Percentiles rank a stretch among this genome's conserved stretches.
Evolutionary conservation across 2,797 vertebrate species (phyloP).

Genomic region (Poeciliopsis turneri): DNA sequence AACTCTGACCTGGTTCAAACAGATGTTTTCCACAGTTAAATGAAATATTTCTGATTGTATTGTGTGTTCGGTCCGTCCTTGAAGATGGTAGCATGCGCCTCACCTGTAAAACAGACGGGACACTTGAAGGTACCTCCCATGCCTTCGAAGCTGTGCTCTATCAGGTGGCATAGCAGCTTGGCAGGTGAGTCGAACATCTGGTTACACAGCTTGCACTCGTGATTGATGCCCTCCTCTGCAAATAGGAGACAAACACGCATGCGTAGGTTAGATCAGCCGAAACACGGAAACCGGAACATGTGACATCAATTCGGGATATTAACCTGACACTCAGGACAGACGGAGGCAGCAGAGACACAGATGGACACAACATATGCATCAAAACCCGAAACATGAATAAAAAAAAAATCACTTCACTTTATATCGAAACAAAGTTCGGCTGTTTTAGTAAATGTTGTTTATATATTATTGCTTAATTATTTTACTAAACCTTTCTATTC

Average conservation of each 20-base stretch:
- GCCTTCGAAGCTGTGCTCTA: slow-evolving; percentile 99
- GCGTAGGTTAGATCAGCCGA: slow-evolving; percentile 47
- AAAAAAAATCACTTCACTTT: no score
- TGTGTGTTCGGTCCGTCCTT: slow-evolving; percentile 63
- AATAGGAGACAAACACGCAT: slow-evolving; percentile 75
- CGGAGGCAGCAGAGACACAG: neutral
- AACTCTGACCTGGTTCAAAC: neutral
- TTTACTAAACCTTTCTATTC: neutral
- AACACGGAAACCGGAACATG: slow-evolving; percentile 73
- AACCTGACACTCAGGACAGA: slow-evolving; percentile 20
- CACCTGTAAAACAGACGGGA: slow-evolving; percentile 99
- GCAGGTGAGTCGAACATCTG: slow-evolving; percentile 99
- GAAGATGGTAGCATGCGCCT: slow-evolving; percentile 57
- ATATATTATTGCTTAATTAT: neutral
- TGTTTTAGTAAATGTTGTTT: neutral
- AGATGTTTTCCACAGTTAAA: neutral
- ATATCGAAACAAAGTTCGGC: neutral
- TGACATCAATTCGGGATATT: slow-evolving; percentile 75
- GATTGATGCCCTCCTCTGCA: slow-evolving; percentile 99
- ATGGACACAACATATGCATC: neutral
- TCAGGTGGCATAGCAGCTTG: slow-evolving; percentile 99
- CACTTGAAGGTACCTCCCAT: slow-evolving; percentile 99
- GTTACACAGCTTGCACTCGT: slow-evolving; percentile 99
- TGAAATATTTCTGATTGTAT: neutral
- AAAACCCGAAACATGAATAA: neutral